Evolutionary conservation across 2,797 vertebrate species (phyloP).

Genomic region (Helostoma temminkii): DNA sequence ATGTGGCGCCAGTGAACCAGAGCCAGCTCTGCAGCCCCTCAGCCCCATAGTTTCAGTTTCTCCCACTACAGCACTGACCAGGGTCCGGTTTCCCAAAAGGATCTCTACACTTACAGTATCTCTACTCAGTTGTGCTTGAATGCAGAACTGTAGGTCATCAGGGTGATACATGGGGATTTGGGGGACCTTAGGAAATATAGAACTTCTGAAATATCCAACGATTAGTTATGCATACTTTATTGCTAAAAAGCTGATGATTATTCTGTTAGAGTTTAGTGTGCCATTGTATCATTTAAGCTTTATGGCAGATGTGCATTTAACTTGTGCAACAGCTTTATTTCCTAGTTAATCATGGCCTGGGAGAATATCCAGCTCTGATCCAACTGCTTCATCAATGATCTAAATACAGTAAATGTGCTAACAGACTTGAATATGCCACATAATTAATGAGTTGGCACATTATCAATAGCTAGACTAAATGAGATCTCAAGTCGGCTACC

Average conservation of each 20-base stretch:
- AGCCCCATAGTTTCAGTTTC: conserved; percentile 77
- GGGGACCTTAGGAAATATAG: conserved; percentile 37
- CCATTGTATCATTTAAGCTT: neutral
- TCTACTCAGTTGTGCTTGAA: conserved; percentile 44
- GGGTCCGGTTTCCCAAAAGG: conserved; percentile 75
- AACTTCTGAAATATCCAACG: conserved; percentile 25
- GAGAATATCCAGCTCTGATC: conserved; percentile 44
- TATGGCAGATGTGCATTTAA: conserved; percentile 9
- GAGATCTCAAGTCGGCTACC: conserved; percentile 40
- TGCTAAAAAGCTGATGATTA: conserved; percentile 27
- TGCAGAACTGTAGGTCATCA: conserved; percentile 35
- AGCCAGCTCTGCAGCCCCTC: conserved; percentile 83
- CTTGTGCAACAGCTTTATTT: conserved; percentile 39
- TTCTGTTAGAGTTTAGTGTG: conserved; percentile 27
- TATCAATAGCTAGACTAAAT: conserved; percentile 61
- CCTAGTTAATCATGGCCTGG: conserved; percentile 44
- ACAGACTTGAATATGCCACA: conserved; percentile 48
- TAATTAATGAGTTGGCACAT: conserved; percentile 57
- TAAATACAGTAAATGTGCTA: conserved; percentile 60
- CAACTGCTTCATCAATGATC: conserved; percentile 58
- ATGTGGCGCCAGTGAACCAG: conserved; percentile 88
- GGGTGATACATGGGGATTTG: conserved; percentile 14
- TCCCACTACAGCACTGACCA: conserved; percentile 72
- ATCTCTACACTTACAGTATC: conserved; percentile 60
- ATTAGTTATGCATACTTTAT: conserved; percentile 33